Percentiles rank a stretch among this genome's conserved stretches.
phyloP scores from a whole-genome alignment of 2,113 vertebrate species.

The Cheirogaleus medius region DNA sequence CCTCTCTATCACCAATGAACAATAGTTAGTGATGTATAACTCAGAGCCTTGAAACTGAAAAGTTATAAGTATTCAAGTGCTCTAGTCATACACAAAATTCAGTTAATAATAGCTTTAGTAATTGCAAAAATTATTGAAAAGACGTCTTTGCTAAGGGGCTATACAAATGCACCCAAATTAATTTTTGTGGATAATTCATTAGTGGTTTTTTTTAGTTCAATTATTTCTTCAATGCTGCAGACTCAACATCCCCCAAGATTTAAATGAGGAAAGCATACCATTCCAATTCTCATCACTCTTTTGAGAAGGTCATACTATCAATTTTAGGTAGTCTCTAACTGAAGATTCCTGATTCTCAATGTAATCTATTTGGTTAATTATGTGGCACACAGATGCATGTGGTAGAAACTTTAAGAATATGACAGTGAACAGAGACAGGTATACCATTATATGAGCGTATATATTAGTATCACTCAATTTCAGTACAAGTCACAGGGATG shows the following conservation, averaged over 20 bases:
- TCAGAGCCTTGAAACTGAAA: constrained; percentile 50
- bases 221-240: neutral
- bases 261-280: neutral
- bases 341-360: neutral
- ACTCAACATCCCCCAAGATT: neutral
- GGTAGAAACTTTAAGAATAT: neutral
- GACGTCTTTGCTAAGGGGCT: neutral
- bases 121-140: constrained; percentile 53
- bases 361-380: neutral
- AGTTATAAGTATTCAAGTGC: constrained; percentile 18
- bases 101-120: constrained; percentile 53
- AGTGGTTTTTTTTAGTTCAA: neutral
- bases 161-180: constrained; percentile 37
- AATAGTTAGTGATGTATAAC: constrained; percentile 73
- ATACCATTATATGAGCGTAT: neutral
- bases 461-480: neutral
- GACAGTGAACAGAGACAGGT: neutral
- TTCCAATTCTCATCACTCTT: neutral
- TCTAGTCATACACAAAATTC: constrained; percentile 50
- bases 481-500: neutral
- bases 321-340: neutral
- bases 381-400: neutral
- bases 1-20: constrained; percentile 69
- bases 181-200: constrained; percentile 38
- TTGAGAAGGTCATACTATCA: neutral